phyloP scores from a whole-genome alignment of 2,797 vertebrate genomes.

The Poecilia picta region DNA sequence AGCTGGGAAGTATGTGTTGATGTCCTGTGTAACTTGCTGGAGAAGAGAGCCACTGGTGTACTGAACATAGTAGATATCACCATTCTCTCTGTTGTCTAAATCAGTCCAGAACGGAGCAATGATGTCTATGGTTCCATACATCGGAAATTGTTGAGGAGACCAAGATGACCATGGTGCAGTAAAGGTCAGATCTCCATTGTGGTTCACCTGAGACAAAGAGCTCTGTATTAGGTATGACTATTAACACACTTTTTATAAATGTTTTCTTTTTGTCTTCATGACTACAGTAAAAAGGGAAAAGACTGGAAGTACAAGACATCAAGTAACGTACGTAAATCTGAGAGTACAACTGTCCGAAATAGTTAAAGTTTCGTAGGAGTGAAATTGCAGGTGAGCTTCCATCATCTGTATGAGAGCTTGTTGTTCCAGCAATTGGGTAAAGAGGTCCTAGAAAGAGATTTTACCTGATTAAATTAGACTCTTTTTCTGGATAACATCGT shows the following conservation, averaged over 20 bases:
- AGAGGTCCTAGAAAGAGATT: constrained; percentile 36
- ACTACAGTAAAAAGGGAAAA: not conserved
- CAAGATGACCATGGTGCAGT: too few relatives aligned
- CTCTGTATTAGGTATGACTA: not conserved
- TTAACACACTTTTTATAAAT: not conserved
- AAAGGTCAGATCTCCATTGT: constrained; percentile 76
- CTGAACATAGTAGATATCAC: constrained; percentile 66
- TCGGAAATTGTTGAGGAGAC: constrained; percentile 37
- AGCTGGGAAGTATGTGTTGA: constrained; percentile 67
- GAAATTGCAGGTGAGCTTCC: constrained; percentile 57
- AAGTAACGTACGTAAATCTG: constrained; percentile 60
- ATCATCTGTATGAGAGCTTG: constrained; percentile 25
- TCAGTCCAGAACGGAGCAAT: constrained; percentile 76
- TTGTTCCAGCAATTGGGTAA: constrained; percentile 49
- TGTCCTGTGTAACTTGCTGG: constrained; percentile 61
- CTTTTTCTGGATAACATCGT: not conserved
- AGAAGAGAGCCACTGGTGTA: constrained; percentile 42
- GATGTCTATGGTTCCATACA: constrained; percentile 39
- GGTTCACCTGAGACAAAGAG: constrained; percentile 59
- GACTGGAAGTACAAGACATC: not conserved
- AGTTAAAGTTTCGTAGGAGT: constrained; percentile 50
- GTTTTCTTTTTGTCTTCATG: not conserved
- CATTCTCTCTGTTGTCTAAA: constrained; percentile 57
- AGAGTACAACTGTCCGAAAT: constrained; percentile 41
- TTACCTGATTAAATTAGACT: not conserved